Evolutionary conservation across 1,140 invertebrate species (phyloP), one percentile per base, ranked within the genome.

Genomic region (Pachypeltis micranthus): DNA sequence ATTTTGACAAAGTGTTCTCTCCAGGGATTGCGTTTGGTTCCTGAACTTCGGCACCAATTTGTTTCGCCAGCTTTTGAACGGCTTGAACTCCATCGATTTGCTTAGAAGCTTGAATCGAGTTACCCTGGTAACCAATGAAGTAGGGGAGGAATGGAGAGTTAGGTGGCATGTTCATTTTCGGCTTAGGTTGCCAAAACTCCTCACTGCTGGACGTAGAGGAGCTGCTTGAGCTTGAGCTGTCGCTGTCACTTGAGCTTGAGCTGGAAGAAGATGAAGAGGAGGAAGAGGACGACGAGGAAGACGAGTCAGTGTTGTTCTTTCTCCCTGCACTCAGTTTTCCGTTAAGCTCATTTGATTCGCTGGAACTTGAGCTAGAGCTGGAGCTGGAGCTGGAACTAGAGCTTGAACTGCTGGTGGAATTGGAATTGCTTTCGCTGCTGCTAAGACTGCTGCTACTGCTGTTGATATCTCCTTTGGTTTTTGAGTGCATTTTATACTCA

Each of bases 21-120:
- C 78, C 74, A 0, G 76, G 75, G 65, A 83, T 80, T n/a, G 77
- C 72, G 66, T 77, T 78, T 0, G 79, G 76, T 39, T 79, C 72
- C 64, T 83, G 75, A 2, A 86, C 51, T 61, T 82, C 80, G 39
- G 77, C 70, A 21, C 74, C 79, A 19, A 86, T 81, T 67, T 83
- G 70, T 54, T 74, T 65, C 1, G 79, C 72, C 0, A 86, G 65
- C 25, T 78, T 78, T 47, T 77, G 70, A 1, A 75, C 74, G 16
- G 70, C 71, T 63, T 76, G 67, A 1, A 75, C 69, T 29, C 69
- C 44, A 23, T 77, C 69, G 1, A 76, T 31, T 26, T 76, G 63
- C 0, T 69, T 66, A 10, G 69, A 63, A 25, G 70, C 64, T 61
- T 73, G 74, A 24, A 80, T 70, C 2, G 72, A 70, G 34, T 77